Evolutionary conservation across 23 tunicate species (phyloP).

Genomic region (Botrylloides violaceus): DNA sequence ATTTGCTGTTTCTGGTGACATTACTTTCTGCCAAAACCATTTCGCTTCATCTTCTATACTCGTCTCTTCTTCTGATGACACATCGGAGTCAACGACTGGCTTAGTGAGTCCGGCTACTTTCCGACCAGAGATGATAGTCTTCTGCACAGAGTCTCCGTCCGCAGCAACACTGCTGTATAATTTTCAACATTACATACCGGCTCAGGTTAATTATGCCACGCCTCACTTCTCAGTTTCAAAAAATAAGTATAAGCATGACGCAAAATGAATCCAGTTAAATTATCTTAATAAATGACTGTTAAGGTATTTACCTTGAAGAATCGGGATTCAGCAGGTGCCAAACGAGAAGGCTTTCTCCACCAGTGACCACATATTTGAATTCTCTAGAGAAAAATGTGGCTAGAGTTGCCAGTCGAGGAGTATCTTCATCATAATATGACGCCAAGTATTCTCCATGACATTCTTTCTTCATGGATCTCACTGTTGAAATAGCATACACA

Average conservation of each 20-base stretch:
- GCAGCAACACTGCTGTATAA: too few species aligned
- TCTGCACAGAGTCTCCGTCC: too few species aligned
- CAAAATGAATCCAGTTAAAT: too few species aligned
- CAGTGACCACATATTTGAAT: constrained; percentile 30
- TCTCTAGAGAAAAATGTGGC: constrained; percentile 6
- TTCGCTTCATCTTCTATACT: neutral
- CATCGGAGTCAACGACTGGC: constrained; percentile 36
- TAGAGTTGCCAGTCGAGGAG: constrained; percentile 28
- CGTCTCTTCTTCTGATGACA: constrained; percentile 30
- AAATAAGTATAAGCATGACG: too few species aligned
- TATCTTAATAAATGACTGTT: too few species aligned
- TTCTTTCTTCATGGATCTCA: constrained; percentile 31
- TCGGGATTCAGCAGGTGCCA: constrained; percentile 26
- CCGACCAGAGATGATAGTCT: constrained; percentile 31
- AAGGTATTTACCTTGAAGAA: neutral
- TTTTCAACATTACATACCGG: too few species aligned
- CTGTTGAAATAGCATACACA: constrained; percentile 9
- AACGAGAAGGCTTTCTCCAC: constrained; percentile 37
- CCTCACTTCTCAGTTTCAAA: too few species aligned
- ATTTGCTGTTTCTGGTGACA: constrained; percentile 1
- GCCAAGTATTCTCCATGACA: constrained; percentile 27
- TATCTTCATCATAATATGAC: constrained; percentile 21
- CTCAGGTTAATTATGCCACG: too few species aligned
- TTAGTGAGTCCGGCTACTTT: constrained; percentile 22
- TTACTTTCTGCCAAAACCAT: constrained; percentile 16